A percentile compares a stretch with the other conserved stretches of the same genome.
Evolutionary conservation across 2,113 vertebrate species (phyloP).

Genomic region (Myrmophylax atrothorax): DNA sequence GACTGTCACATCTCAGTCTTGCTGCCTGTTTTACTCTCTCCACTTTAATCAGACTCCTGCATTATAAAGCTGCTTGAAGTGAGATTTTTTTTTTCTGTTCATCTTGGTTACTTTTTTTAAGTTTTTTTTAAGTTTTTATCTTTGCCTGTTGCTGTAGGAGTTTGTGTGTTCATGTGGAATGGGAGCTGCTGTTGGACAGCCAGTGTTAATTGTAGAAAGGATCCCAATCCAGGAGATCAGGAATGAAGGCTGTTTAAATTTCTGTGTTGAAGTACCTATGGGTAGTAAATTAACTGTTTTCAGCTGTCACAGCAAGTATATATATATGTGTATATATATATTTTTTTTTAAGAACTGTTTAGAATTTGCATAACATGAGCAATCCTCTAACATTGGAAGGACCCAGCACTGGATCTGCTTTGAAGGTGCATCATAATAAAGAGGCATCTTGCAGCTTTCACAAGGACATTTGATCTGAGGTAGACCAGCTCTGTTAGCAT

Average conservation of each 20-base stretch:
- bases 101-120: neutral
- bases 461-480: neutral
- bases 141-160: conserved; percentile 48
- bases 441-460: neutral
- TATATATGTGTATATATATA: neutral
- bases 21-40: conserved; percentile 48
- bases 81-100: conserved; percentile 23
- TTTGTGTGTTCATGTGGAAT: neutral
- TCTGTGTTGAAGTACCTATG: neutral
- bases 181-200: conserved; percentile 15
- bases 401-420: neutral
- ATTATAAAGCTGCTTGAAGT: conserved; percentile 49
- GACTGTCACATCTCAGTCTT: conserved; percentile 45
- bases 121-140: conserved; percentile 7
- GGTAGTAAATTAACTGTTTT: neutral
- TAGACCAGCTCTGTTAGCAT: neutral
- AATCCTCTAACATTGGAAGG: neutral
- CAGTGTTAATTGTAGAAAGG: neutral
- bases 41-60: conserved; percentile 48
- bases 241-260: neutral
- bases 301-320: neutral
- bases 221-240: neutral
- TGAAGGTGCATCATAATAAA: neutral
- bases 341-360: neutral
- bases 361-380: neutral